phyloP scores from a whole-genome alignment of 1,140 invertebrate genomes.

The Drosophila lacertosa region DNA sequence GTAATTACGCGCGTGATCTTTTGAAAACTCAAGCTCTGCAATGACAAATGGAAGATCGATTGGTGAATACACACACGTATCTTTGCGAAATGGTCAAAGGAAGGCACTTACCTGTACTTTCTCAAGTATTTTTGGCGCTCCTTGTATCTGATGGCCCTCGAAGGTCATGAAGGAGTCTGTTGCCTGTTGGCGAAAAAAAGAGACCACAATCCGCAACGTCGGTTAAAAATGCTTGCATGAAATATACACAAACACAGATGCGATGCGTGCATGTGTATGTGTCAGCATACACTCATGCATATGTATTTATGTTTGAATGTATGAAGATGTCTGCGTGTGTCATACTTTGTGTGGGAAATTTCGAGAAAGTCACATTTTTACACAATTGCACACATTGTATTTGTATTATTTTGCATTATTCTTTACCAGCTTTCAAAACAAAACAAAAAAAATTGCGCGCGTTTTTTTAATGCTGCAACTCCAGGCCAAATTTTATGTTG shows the following conservation, averaged over 20 bases:
- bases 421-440: neutral
- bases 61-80: neutral
- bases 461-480: constrained; percentile 49
- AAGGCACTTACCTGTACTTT: constrained; percentile 93
- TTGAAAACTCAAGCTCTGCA: constrained; percentile 93
- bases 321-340: constrained; percentile 19
- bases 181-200: constrained; percentile 86
- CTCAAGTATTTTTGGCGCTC: constrained; percentile 96
- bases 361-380: constrained; percentile 24
- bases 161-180: constrained; percentile 98
- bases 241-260: constrained; percentile 18
- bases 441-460: constrained; percentile 51
- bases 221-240: constrained; percentile 6
- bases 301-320: constrained; percentile 5
- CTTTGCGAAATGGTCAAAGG: neutral
- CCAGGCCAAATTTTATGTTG: constrained; percentile 26
- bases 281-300: neutral
- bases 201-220: constrained; percentile 23
- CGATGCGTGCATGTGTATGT: too few relatives aligned
- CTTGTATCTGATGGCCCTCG: constrained; percentile 96
- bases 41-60: neutral
- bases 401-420: neutral
- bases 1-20: constrained; percentile 96
- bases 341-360: constrained; percentile 30
- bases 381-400: neutral